Base-by-base conservation (phyloP, 2,888 invertebrate species). In the Conomelus anceps region DNA sequence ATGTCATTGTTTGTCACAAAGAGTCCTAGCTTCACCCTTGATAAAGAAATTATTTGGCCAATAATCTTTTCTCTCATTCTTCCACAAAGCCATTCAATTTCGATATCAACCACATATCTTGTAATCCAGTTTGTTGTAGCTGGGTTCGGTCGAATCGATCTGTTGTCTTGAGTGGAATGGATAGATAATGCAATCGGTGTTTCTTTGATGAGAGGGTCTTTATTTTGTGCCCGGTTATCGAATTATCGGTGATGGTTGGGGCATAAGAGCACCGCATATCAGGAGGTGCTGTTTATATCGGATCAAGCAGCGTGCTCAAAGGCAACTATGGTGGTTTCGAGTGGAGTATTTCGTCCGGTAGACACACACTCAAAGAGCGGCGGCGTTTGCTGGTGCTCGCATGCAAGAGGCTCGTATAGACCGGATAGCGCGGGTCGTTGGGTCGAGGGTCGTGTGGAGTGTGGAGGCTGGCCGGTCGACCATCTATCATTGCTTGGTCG, bases 401-500 rank as follows among this genome's bases (percentile, higher is more conserved):
- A 86, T 86, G 86, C 24, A 22, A 86, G 24, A 29, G 23, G 26
- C 86, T 86, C 86, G 86, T 86, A 86, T 26, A 86, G 29, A 22
- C 1, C 3, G n/a, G 34, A 1, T 13, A 86, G 29, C n/a, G 1
- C 3, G n/a, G 34, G 6, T 13, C 13, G 34, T 34, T 13, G 9
- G 13, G 13, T 4, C 34, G 34, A 6, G 13, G 34, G 17, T 1
- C 1, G 13, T 17, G 34, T 9, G 13, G 34, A 34, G 13, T 4
- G 13, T 17, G 34, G 1, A 34, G 34, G 34, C 63, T 63, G 63
- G n/a, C 63, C 13, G 86, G 86, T 26, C 22, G 22, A 86, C 29
- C 86, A 86, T 86, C 86, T 29, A 86, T 86, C 86, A 86, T 86
- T 86, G 86, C 86, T 86, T 24, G 86, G 86, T 29, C 29, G 86